Percentiles rank a stretch among this genome's conserved stretches.
phyloP scores from a whole-genome alignment of 2,113 vertebrate species.

The Pleuronectes platessa region DNA sequence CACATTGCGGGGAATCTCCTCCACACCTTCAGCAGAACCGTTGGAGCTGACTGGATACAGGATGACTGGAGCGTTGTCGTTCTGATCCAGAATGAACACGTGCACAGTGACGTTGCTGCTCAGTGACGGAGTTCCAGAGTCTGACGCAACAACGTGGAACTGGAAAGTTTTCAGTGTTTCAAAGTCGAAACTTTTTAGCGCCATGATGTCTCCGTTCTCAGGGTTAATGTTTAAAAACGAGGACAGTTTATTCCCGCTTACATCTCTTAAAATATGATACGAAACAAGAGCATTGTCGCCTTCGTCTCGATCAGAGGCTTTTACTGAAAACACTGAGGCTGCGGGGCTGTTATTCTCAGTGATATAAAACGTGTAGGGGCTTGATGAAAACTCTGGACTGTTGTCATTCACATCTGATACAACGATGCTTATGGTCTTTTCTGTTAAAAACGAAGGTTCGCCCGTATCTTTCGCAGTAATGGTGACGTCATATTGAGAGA shows the following conservation, averaged over 20 bases:
- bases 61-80: conserved; percentile 21
- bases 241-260: not conserved
- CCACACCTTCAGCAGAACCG: conserved; percentile 20
- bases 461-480: conserved; percentile 66
- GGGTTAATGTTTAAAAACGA: conserved; percentile 62
- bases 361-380: conserved; percentile 64
- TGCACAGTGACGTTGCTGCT: conserved; percentile 49
- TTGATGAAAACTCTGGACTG: conserved; percentile 53
- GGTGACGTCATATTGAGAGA: conserved; percentile 64
- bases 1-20: conserved; percentile 22
- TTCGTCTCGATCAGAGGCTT: conserved; percentile 63
- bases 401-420: conserved; percentile 78
- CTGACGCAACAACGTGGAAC: conserved; percentile 65
- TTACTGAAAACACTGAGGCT: conserved; percentile 56
- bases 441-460: conserved; percentile 37
- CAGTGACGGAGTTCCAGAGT: conserved; percentile 56
- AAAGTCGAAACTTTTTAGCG: conserved; percentile 68
- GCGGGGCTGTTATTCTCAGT: conserved; percentile 69
- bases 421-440: conserved; percentile 55
- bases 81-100: conserved; percentile 19
- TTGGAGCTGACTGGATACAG: conserved; percentile 18
- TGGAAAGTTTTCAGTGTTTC: conserved; percentile 40
- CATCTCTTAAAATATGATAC: conserved; percentile 54
- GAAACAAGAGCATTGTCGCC: conserved; percentile 54
- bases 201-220: conserved; percentile 55